A percentile compares a stretch with the other conserved stretches of the same genome.
phyloP scores from a whole-genome alignment of 2,888 invertebrate species.

The Metallyticus violacea region DNA sequence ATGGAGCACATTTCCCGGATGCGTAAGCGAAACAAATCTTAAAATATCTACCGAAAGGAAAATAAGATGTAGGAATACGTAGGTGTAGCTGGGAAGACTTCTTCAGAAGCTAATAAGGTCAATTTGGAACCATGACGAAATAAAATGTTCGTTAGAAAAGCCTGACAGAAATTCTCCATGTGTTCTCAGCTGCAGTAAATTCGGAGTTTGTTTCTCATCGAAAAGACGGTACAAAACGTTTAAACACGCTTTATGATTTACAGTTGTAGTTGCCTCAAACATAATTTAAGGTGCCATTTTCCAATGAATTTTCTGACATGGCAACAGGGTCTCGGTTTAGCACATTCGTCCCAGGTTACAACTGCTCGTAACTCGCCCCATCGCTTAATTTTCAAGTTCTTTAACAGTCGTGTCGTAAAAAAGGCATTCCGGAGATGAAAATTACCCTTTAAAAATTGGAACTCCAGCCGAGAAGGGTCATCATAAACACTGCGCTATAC shows the following conservation, averaged over 20 bases:
- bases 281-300: neutral
- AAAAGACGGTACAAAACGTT: neutral
- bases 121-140: too few relatives aligned
- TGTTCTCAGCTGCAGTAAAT: too few relatives aligned
- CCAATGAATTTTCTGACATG: neutral
- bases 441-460: neutral
- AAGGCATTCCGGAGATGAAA: neutral
- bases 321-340: neutral
- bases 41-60: too few relatives aligned
- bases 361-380: neutral
- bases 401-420: neutral
- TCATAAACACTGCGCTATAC: neutral
- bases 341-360: neutral
- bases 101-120: too few relatives aligned
- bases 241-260: neutral
- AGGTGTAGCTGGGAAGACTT: too few relatives aligned
- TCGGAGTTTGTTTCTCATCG: too few relatives aligned
- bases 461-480: neutral
- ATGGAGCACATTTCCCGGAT: too few relatives aligned
- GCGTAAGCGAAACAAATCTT: too few relatives aligned
- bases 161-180: too few relatives aligned
- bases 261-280: neutral
- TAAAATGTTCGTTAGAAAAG: too few relatives aligned
- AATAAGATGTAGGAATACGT: too few relatives aligned
- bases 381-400: neutral